Evolutionary conservation across 2,797 vertebrate species (phyloP), one percentile per base, ranked within the genome.

Genomic region (Oreonectes daqikongensis): DNA sequence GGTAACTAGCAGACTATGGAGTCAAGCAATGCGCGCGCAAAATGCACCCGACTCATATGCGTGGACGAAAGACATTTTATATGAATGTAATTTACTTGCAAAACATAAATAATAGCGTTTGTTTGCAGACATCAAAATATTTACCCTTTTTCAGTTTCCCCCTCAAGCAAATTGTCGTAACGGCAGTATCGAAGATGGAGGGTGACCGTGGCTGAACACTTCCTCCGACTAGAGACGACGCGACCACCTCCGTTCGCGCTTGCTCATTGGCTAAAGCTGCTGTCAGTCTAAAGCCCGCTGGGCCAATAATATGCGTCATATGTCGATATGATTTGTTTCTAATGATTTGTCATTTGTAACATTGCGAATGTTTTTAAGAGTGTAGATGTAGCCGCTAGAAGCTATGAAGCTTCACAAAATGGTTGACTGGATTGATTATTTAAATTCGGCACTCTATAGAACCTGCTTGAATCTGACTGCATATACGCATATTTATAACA

Each of bases 181-280:
- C 46, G 63, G 57, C 67, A 10, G 42, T 68, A 20, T 79, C 69
- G 57, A 84, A 85, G 69, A 85, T 85, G 84, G 84, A 84, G 78
- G 82, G 42, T 77, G 61, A 78, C 78, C 61, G 82, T 74, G 65
- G 59, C 60, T 50, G 55, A 60, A 60, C 24, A 72, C 78, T 67
- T 77, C 64, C 74, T 38, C 72, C 42, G 68, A 78, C 79, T 82
- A 72, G 38, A 24, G 52, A 24, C 12, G 20, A 20, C n/a, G 24
- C 46, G 68, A 6, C 55, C 28, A 38, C 42, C 40, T 40, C 18
- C 18, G 0, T 30, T 10, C 11, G 1, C 8, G 26, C 4, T 18
- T 38, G 26, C 18, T 80, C 65, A 82, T 83, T 85, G 82, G 84
- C 30, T 72, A 1, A 6, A 11, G 18, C 28, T 24, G 32, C 68